Conservation (phyloP, 2,113 vertebrate species). For the Tamias sibiricus region DNA sequence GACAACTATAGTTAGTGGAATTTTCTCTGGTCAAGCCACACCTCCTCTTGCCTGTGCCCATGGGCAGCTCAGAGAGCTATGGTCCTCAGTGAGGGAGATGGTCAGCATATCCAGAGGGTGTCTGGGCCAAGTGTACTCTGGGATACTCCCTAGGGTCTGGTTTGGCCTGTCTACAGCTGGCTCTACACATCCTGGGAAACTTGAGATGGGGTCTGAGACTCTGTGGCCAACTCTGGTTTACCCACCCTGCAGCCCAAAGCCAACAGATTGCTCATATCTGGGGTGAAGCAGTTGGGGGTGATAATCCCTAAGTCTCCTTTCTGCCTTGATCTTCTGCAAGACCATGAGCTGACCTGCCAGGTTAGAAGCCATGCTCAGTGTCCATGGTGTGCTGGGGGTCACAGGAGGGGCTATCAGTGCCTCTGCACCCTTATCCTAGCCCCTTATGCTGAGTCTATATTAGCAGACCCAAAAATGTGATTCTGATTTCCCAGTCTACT, state of each 20-base stretch:
- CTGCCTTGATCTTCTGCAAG: not conserved
- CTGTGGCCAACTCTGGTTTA: not conserved
- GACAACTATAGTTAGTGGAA: too few species aligned
- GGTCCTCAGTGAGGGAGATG: not conserved
- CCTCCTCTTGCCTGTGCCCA: not conserved
- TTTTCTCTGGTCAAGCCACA: not conserved
- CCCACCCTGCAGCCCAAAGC: not conserved
- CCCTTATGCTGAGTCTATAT: not conserved
- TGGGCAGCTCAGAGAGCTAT: accelerated
- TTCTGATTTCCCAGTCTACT: not conserved
- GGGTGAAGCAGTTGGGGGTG: not conserved
- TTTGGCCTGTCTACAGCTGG: not conserved
- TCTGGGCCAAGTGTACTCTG: not conserved
- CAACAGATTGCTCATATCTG: not conserved
- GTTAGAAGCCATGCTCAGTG: not conserved
- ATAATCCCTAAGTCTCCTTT: not conserved
- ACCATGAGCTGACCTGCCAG: not conserved
- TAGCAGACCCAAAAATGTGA: not conserved
- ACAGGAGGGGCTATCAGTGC: not conserved
- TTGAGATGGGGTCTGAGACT: too few species aligned
- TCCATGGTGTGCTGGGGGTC: accelerated
- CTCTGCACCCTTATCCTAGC: too few species aligned
- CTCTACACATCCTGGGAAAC: not conserved
- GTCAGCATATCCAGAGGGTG: not conserved
- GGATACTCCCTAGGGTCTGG: not conserved